A percentile compares a stretch with the other conserved stretches of the same genome.
Conservation (phyloP, 2,888 invertebrate genomes). For the Oeneis ivallda region DNA sequence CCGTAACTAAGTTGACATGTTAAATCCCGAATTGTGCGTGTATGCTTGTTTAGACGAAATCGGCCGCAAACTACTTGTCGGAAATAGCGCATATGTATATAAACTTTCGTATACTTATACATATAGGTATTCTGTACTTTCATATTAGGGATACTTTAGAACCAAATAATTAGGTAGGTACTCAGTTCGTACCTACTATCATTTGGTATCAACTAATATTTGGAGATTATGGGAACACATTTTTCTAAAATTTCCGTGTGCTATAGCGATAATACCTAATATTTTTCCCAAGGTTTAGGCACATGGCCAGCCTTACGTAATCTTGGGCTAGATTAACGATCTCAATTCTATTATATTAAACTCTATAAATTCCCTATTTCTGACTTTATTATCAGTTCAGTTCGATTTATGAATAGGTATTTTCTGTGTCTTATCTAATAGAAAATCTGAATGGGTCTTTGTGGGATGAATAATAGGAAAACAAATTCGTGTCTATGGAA, state of each 20-base stretch:
- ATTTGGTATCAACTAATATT: too few species aligned
- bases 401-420: conserved; percentile 28
- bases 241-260: conserved; percentile 23
- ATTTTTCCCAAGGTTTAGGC: conserved; percentile 38
- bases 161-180: too few species aligned
- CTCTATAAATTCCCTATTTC: conserved; percentile 31
- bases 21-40: too few species aligned
- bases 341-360: conserved; percentile 38
- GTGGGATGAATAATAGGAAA: background rate
- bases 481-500: too few species aligned
- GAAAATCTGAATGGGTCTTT: background rate
- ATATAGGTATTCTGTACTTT: too few species aligned
- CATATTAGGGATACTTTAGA: too few species aligned
- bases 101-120: too few species aligned
- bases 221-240: conserved; percentile 3
- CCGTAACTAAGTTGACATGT: too few species aligned
- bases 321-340: conserved; percentile 39
- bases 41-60: too few species aligned
- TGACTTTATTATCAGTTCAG: conserved; percentile 33
- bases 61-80: too few species aligned
- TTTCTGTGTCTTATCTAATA: background rate
- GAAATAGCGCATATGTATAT: too few species aligned
- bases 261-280: conserved; percentile 32
- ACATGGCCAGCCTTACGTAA: conserved; percentile 36
- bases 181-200: too few species aligned